Base-by-base conservation (phyloP, 2,113 vertebrate species). In the Neodon shergylaensis region DNA sequence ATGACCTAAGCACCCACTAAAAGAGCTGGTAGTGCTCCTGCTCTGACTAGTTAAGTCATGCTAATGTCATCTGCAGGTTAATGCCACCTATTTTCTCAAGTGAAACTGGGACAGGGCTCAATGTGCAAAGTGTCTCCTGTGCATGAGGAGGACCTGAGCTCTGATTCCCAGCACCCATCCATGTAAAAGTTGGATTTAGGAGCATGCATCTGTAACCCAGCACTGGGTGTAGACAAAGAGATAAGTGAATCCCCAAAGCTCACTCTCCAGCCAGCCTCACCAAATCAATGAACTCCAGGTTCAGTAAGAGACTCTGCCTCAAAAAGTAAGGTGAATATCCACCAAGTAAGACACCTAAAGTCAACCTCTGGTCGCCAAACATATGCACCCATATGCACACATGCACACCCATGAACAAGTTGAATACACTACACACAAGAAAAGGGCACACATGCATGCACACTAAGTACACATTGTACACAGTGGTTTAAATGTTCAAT, bases 401-500 rank as follows among this genome's bases (percentile, higher is more conserved):
- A 22, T 44, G 42, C 26, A 47, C 5, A 77, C 74, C 24, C 11
- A 47, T 44, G 21, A 65, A 93, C 47, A 83, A 83, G n/a, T 8
- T 82, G 52, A 22, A 82, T 26, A 58, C 2, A 58, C 6, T 61
- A 42, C 24, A 42, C 81, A 83, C 6, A 54, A 21, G 11, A 10
- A 54, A 1, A 8, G n/a, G n/a, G 7, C n/a, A 63, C 7, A 42
- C 11, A n/a, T 58, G 5, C 36, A 58, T 58, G 33, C 52, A 7
- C 91, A 47, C 83, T 87, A 89, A 74, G 24, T 7, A 84, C 44
- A 21, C 33, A 39, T 39, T 79, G 11, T 42, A 92, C 42, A 66
- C 42, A 81, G 19, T 82, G 72, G 47, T 85, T 83, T 78, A 94
- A 85, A 36, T 77, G n/a, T 91, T 95, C 86, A 81, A 26, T 61